These are phyloP conservation scores for Lasius platythorax DNA, from an alignment of 2,888 invertebrate genomes.

Conservation along the genomic window DNA sequence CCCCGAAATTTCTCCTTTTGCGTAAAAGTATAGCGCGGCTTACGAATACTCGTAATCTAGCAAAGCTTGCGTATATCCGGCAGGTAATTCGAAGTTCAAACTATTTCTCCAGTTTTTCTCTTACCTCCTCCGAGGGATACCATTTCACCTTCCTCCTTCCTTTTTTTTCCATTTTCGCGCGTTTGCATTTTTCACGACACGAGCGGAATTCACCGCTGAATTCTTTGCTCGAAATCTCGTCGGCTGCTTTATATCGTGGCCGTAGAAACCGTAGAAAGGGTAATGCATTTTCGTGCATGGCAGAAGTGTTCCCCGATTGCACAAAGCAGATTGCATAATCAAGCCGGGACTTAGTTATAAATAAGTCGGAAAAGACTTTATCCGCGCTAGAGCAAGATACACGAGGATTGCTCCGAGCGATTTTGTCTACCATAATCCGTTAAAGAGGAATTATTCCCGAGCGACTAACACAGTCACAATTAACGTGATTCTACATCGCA, in stretches of 20 bases:
- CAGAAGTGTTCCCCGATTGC: conserved; percentile 51
- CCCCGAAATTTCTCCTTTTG: conserved; percentile 12
- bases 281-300: conserved; percentile 49
- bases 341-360: conserved; percentile 50
- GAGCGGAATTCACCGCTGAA: conserved; percentile 48
- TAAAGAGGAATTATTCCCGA: conserved; percentile 18
- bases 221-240: conserved; percentile 52
- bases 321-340: conserved; percentile 57
- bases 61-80: conserved; percentile 46
- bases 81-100: conserved; percentile 62
- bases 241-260: conserved; percentile 40
- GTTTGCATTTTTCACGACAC: conserved; percentile 51
- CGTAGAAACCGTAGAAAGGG: conserved; percentile 29
- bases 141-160: not conserved
- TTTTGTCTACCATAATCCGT: conserved; percentile 23
- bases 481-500: not conserved
- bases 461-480: conserved; percentile 12
- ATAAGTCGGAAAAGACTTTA: conserved; percentile 35
- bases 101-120: conserved; percentile 45
- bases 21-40: conserved; percentile 29
- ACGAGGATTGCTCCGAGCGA: conserved; percentile 36
- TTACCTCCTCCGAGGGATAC: conserved; percentile 5
- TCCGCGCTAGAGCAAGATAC: not conserved
- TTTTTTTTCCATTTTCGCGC: conserved; percentile 40
- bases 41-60: conserved; percentile 51